A percentile compares a stretch with the other conserved stretches of the same genome.
Evolutionary conservation across 2,113 vertebrate genomes (phyloP).

Genomic region (Rhabdornis inornatus): DNA sequence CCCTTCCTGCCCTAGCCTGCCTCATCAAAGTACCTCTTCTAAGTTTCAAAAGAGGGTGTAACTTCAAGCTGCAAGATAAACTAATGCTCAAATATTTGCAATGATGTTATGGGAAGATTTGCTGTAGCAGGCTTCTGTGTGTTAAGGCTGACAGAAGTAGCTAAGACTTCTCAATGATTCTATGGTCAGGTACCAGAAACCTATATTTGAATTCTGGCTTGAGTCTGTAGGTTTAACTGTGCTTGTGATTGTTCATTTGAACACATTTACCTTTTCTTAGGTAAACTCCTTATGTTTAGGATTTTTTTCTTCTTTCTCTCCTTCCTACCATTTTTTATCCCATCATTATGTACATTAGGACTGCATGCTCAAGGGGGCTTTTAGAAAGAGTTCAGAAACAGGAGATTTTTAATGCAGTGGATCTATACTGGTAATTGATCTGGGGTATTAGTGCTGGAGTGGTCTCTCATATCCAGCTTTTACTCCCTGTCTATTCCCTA

Average conservation of each 20-base stretch:
- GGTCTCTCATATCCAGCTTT: not conserved
- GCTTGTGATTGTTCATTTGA: not conserved
- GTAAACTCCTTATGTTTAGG: not conserved
- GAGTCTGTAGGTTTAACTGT: not conserved
- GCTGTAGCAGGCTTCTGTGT: not conserved
- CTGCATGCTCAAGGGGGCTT: not conserved
- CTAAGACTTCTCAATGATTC: not conserved
- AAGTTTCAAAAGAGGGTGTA: not conserved
- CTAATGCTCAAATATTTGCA: not conserved
- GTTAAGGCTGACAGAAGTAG: not conserved
- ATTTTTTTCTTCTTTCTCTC: not conserved
- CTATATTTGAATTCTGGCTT: not conserved
- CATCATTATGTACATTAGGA: not conserved
- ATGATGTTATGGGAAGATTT: not conserved
- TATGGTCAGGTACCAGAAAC: not conserved
- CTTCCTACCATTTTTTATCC: not conserved
- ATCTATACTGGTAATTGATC: constrained; percentile 25
- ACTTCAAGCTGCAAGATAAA: not conserved
- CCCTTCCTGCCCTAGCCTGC: not conserved
- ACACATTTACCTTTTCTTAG: not conserved
- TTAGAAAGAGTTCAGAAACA: not conserved
- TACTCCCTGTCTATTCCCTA: not conserved
- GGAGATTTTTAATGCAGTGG: not conserved
- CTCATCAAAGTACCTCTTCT: not conserved
- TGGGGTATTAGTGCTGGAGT: not conserved